Evolutionary conservation across 2,113 vertebrate genomes (phyloP), one percentile per base, ranked within the genome.

Genomic region (Apodemus speciosus): DNA sequence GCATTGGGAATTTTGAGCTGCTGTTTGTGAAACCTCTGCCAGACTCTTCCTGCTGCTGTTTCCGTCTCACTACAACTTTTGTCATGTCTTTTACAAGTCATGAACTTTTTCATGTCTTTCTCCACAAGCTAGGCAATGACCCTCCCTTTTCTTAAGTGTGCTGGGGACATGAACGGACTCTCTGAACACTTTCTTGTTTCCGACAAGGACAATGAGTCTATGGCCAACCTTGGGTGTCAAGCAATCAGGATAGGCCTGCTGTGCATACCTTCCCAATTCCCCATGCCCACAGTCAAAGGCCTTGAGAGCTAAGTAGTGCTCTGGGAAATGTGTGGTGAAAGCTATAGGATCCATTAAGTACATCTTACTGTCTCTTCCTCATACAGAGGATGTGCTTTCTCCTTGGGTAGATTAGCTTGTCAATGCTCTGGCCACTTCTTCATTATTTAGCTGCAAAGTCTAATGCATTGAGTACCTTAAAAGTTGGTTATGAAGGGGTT

Each of bases 1-100:
- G 30, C 49, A 14, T 14, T 11, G 15, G 0, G 14, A 14, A 9
- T 10, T 21, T 6, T 5, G 38, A 64, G 73, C 2, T 0, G 8
- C 38, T 0, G 3, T 2, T 1, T 1, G 0, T 11, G 9, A 60
- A 2, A 6, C 2, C 0, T n/a, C 30, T 3, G 0, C 6, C 4
- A n/a, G 1, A 15, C 30, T 46, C 0, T 1, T 2, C 4, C 0
- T 0, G 13, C 11, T 1, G 2, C 15, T 20, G 16, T 3, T 9
- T 87, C 35, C 49, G 20, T 30, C 9, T 25, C 8, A 13, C 9
- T 58, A 53, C 23, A 0, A 16, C 8, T 0, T 46, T 32, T 16
- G 18, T 9, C n/a, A 3, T 9, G 6, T 14, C 15, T 0, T 23
- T 0, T 9, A 38, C 1, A 23, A 9, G 20, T 51, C 20, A 21